Conservation (phyloP, 2,797 vertebrate genomes). For the Ctenopoma kingsleyae region DNA sequence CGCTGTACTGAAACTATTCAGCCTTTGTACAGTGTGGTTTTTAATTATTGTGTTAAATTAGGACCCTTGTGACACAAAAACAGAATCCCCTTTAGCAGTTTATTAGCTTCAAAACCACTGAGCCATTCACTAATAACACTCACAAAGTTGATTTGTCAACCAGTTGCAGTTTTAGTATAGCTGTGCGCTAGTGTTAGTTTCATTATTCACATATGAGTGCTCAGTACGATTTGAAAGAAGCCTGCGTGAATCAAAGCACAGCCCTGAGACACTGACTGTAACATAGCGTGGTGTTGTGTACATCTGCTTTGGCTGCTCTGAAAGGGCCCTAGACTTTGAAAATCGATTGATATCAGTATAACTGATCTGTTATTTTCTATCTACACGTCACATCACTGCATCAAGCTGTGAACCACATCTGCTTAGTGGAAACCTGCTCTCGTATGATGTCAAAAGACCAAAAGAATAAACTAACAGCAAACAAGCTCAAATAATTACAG, state of each 20-base stretch:
- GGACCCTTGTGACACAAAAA: slow-evolving; percentile 60
- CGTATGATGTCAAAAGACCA: slow-evolving; percentile 15
- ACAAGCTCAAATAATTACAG: slow-evolving; percentile 8
- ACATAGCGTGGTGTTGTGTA: slow-evolving; percentile 17
- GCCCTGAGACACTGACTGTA: slow-evolving; percentile 34
- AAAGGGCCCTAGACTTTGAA: slow-evolving; percentile 36
- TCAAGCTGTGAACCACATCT: slow-evolving; percentile 45
- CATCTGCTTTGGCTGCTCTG: slow-evolving; percentile 13
- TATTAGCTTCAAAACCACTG: slow-evolving; percentile 64
- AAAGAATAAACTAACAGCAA: slow-evolving; percentile 40
- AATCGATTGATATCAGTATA: slow-evolving; percentile 54
- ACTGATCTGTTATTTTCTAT: slow-evolving; percentile 61
- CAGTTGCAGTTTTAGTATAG: slow-evolving; percentile 47
- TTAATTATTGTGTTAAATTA: slow-evolving; percentile 61
- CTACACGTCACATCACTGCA: slow-evolving; percentile 45
- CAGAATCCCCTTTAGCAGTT: slow-evolving; percentile 55
- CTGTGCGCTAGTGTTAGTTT: slow-evolving; percentile 51
- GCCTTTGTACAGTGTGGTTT: slow-evolving; percentile 46
- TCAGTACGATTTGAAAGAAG: slow-evolving; percentile 40
- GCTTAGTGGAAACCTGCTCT: slow-evolving; percentile 51
- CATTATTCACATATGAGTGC: slow-evolving; percentile 57
- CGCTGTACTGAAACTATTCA: slow-evolving; percentile 37
- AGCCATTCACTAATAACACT: slow-evolving; percentile 50
- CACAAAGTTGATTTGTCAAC: slow-evolving; percentile 61
- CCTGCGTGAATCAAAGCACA: slow-evolving; percentile 55